phyloP scores from a whole-genome alignment of 2,888 invertebrate genomes.

The Miltochrista miniata region DNA sequence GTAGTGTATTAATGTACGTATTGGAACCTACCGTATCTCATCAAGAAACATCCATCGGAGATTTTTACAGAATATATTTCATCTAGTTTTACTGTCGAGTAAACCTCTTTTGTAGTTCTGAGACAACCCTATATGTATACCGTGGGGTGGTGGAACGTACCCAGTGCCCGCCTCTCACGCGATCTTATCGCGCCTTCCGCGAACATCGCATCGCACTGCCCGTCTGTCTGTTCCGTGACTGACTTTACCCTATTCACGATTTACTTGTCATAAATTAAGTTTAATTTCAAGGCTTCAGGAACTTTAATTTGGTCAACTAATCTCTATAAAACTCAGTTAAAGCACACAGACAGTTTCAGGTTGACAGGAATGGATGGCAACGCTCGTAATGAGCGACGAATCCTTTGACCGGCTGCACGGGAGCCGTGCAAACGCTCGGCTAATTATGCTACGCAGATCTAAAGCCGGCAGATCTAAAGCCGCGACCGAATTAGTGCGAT shows the following conservation, averaged over 20 bases:
- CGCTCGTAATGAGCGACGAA: constrained; percentile 76
- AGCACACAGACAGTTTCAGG: constrained; percentile 58
- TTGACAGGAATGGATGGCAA: constrained; percentile 55
- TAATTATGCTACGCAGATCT: constrained; percentile 79
- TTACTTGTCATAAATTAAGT: constrained; percentile 63
- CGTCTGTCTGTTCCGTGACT: constrained; percentile 74
- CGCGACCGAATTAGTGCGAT: constrained; percentile 74
- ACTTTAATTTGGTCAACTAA: constrained; percentile 42
- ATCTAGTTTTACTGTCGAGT: background rate
- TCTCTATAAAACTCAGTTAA: constrained; percentile 47
- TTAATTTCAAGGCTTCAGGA: constrained; percentile 42
- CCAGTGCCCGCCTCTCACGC: constrained; percentile 74
- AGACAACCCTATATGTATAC: constrained; percentile 48
- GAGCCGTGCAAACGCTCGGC: constrained; percentile 66
- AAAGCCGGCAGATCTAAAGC: constrained; percentile 76
- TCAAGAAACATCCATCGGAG: no score
- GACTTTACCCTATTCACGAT: constrained; percentile 59
- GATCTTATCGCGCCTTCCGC: constrained; percentile 81
- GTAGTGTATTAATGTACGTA: no score
- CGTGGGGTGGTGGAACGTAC: constrained; percentile 54
- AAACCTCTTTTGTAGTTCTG: no score
- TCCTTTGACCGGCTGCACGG: constrained; percentile 77
- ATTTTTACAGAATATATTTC: background rate
- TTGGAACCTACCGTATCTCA: no score
- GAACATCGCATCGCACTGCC: constrained; percentile 77